Evolutionary conservation across 2,797 vertebrate species (phyloP).

Genomic region (Characodon lateralis): DNA sequence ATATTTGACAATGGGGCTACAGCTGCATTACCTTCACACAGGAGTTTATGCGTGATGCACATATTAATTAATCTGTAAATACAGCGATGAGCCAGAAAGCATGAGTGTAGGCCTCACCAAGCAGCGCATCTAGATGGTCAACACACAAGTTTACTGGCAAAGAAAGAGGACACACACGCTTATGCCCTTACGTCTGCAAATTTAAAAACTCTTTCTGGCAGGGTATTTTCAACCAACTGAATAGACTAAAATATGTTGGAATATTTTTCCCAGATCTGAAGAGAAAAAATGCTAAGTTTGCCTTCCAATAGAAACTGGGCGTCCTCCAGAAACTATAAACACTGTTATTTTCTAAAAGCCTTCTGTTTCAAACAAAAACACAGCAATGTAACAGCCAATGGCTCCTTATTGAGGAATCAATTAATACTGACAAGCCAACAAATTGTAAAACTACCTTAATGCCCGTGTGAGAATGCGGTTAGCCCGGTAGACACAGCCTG

Average conservation of each 20-base stretch:
- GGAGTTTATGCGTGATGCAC: not conserved
- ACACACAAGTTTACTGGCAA: slow-evolving; percentile 26
- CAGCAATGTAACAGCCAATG: not conserved
- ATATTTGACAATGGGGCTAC: slow-evolving; percentile 2
- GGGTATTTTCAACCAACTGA: not conserved
- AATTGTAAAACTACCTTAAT: slow-evolving; percentile 2
- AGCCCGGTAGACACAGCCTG: not conserved
- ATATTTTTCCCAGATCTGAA: not conserved
- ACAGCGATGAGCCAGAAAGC: slow-evolving; percentile 2
- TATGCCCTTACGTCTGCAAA: not conserved
- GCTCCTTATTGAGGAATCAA: not conserved
- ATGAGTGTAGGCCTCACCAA: slow-evolving; percentile 2
- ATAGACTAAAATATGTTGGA: not conserved
- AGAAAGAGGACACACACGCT: not conserved
- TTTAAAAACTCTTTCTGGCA: not conserved
- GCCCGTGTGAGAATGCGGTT: not conserved
- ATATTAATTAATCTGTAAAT: slow-evolving; percentile 31
- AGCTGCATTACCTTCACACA: not conserved
- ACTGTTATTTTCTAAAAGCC: not conserved
- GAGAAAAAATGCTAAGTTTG: not conserved
- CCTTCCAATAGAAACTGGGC: not conserved
- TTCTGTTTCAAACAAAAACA: slow-evolving; percentile 3
- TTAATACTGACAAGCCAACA: slow-evolving; percentile 7
- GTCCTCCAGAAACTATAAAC: not conserved
- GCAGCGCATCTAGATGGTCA: slow-evolving; percentile 59